Base-by-base conservation (phyloP, 2,888 invertebrate species). In the Erpobdella octoculata region DNA sequence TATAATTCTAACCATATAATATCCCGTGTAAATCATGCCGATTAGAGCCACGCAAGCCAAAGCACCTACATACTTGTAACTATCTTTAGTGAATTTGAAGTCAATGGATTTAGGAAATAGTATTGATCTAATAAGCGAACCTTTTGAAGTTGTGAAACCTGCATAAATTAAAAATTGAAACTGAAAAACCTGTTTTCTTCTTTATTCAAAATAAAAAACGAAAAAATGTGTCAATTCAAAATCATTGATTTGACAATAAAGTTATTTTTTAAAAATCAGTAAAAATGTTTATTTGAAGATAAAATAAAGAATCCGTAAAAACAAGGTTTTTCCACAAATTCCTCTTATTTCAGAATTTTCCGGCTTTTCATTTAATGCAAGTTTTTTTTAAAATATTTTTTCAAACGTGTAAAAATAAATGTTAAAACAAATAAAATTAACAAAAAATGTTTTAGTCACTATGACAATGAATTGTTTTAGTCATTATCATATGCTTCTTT, bases 101-200 rank as follows among this genome's bases (percentile, higher is more conserved):
- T 94, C 95, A 0, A 94, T 91, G 0, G 95, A 95, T 37, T 93
- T 92, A 0, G 96, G 96, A 83, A 93, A 95, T 78, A 96, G 86
- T 78, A 97, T 96, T 33, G 94, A 92, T 28, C 94, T 88, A 0
- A 96, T 92, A n/a, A 96, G 85, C 77, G 90, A 91, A 48, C 87
- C 87, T 83, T 98, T 98, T 72, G 92, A 90, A 0, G 96, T 96
- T 77, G 88, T 88, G 85, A 93, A 95, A 0, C 95, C 86, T 83
- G 75, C 36, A 70, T 78, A 75, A 15, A 18, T 12, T 59, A 15
- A 21, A n/a, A 8, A 59, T n/a, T n/a, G n/a, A n/a, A n/a, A n/a
- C n/a, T n/a, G n/a, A n/a, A n/a, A n/a, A n/a, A n/a, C n/a, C n/a
- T n/a, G n/a, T n/a, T n/a, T n/a, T n/a, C n/a, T n/a, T n/a, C n/a